Conservation (phyloP, 2,113 vertebrate species). For the Phrynocephalus versicolor region DNA sequence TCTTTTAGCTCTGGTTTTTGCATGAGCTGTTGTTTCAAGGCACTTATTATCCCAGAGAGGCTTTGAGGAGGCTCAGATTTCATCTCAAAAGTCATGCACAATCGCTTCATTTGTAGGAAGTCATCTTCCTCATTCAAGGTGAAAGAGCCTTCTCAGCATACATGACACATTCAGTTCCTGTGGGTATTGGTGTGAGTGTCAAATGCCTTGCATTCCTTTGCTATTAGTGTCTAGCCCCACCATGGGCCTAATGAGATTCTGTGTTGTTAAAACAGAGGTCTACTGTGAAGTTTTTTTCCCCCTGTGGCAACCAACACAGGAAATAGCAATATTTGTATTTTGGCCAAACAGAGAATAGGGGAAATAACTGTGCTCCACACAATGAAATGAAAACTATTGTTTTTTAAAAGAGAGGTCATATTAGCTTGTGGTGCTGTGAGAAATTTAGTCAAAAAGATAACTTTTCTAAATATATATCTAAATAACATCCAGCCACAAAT, state of each 20-base stretch:
- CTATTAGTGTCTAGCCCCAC: conserved; percentile 12
- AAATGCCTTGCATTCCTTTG: conserved; percentile 15
- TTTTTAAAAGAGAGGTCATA: background rate
- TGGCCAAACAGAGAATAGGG: background rate
- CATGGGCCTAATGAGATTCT: conserved; percentile 17
- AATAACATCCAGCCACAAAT: background rate
- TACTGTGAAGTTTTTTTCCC: conserved; percentile 1
- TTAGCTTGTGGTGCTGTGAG: too few relatives aligned
- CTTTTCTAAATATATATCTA: background rate
- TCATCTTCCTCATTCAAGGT: conserved; percentile 47
- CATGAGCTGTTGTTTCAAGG: conserved; percentile 46
- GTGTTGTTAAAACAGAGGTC: conserved; percentile 7
- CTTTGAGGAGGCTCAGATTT: conserved; percentile 57
- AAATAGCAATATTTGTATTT: conserved; percentile 9
- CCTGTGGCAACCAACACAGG: background rate
- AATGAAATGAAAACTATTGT: background rate
- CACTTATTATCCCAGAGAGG: conserved; percentile 50
- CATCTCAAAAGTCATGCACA: conserved; percentile 47
- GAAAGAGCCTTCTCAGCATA: conserved; percentile 42
- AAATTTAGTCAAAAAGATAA: background rate
- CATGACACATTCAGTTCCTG: conserved; percentile 28
- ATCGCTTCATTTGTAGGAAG: conserved; percentile 58
- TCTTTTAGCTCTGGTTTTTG: conserved; percentile 58
- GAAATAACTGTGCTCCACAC: background rate
- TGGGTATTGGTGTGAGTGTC: conserved; percentile 20